Percentiles rank a stretch among this genome's conserved stretches.
Evolutionary conservation across 2,797 vertebrate species (phyloP).

Genomic region (Sebastes itinus): DNA sequence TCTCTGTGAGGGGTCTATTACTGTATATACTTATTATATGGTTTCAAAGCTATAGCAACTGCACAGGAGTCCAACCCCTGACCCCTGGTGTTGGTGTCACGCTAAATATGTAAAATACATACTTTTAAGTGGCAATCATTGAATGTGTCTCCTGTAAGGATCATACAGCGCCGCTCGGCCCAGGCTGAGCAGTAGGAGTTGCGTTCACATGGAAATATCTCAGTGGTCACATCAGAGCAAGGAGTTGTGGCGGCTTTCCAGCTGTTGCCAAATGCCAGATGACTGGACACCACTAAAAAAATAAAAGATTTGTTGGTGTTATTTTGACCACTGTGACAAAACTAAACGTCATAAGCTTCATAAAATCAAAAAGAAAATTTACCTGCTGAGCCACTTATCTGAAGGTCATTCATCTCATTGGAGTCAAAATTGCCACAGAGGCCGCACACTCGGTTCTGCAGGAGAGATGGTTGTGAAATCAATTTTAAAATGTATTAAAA

Average conservation of each 20-base stretch:
- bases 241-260: constrained; percentile 82
- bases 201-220: constrained; percentile 84
- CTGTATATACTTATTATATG: not conserved
- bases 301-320: too few species aligned
- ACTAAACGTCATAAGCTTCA: not conserved
- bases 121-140: constrained; percentile 85
- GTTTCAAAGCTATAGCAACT: not conserved
- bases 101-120: constrained; percentile 7
- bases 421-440: constrained; percentile 84
- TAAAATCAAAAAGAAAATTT: not conserved
- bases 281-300: constrained; percentile 43
- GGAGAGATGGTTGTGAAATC: not conserved
- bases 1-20: not conserved
- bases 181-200: constrained; percentile 86
- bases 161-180: constrained; percentile 86
- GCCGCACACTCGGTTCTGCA: constrained; percentile 75
- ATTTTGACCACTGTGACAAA: not conserved
- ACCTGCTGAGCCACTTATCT: constrained; percentile 66
- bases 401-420: constrained; percentile 78
- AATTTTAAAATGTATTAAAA: not conserved
- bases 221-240: constrained; percentile 79
- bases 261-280: constrained; percentile 80
- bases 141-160: constrained; percentile 81
- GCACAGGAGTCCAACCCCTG: not conserved
- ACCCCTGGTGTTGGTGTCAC: not conserved